Evolutionary conservation across 2,888 invertebrate genomes (phyloP).

Genomic region (Lagria hirta): DNA sequence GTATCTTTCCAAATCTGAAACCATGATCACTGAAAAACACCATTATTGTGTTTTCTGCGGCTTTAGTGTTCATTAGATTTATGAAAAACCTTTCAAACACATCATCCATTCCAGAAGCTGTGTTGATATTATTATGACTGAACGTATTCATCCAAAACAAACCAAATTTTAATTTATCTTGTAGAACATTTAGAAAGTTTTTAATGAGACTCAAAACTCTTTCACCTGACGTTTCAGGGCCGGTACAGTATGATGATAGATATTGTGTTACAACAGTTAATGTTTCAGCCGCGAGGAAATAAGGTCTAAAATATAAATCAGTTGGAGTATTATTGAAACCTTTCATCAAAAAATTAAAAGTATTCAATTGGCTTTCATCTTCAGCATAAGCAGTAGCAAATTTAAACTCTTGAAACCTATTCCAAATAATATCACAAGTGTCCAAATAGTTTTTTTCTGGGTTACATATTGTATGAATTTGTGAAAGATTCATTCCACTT

Average conservation of each 20-base stretch:
- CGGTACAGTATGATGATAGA: slow-evolving; percentile 57
- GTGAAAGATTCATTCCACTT: slow-evolving; percentile 61
- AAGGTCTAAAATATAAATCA: slow-evolving; percentile 78
- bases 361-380: slow-evolving; percentile 70
- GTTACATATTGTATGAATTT: slow-evolving; percentile 55
- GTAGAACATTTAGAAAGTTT: slow-evolving; percentile 63
- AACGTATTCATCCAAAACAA: slow-evolving; percentile 80
- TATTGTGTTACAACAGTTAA: slow-evolving; percentile 54
- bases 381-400: slow-evolving; percentile 80
- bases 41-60: slow-evolving; percentile 67
- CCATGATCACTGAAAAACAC: slow-evolving; percentile 81
- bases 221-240: slow-evolving; percentile 65
- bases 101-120: slow-evolving; percentile 67
- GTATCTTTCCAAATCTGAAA: slow-evolving; percentile 70
- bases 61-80: slow-evolving; percentile 61
- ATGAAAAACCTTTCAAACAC: slow-evolving; percentile 63
- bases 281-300: slow-evolving; percentile 66
- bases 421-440: slow-evolving; percentile 76
- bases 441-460: slow-evolving; percentile 63
- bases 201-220: slow-evolving; percentile 68
- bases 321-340: slow-evolving; percentile 75
- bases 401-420: slow-evolving; percentile 66
- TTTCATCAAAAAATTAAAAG: slow-evolving; percentile 70
- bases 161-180: slow-evolving; percentile 66
- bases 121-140: slow-evolving; percentile 71